Evolutionary conservation across 2,113 vertebrate genomes (phyloP), one percentile per base, ranked within the genome.

Genomic region (Ameiurus melas): DNA sequence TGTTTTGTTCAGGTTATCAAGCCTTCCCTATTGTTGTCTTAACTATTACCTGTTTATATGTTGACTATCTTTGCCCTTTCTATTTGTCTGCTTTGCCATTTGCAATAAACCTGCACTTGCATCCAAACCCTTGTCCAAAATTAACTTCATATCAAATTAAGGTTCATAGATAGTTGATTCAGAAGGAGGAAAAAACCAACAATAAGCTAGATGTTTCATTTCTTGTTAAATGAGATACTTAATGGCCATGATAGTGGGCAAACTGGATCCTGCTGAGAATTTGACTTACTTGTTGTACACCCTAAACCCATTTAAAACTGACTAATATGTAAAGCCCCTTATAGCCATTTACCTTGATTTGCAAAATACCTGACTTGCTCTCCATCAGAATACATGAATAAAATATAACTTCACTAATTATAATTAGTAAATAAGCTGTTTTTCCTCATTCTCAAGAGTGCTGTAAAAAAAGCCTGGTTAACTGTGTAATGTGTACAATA

Each of bases 311-410:
- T 55, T 30, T 82, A 16, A 62, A 57, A 81, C 39, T 12, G 55
- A 60, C 27, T 68, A 58, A 77, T 30, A 39, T 80, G 62, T 36
- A 60, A 86, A 89, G 60, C 22, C 57, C 62, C 19, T 71, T 43
- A 16, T 27, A 39, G 85, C 12, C 16, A 55, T 55, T 14, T 73
- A 60, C n/a, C 12, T 51, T 30, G 73, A 51, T 79, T 66, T 77
- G 25, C 2, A 51, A 20, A 36, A 60, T n/a, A 51, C 30, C 2
- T 33, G 16, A 27, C 5, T 22, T 51, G 73, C 39, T 47, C 8
- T 39, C 53, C 53, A 55, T 55, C 12, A 58, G 57, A 58, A 58
- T 58, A 20, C 16, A 20, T 19, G 57, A 58, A 64, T 64, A 27
- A 77, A 33, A 77, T 77, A 43, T 43, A 43, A 43, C 43, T 43